Percentiles rank a stretch among this genome's conserved stretches.
phyloP scores from a whole-genome alignment of 2,888 invertebrate genomes.

The Oligia latruncula region DNA sequence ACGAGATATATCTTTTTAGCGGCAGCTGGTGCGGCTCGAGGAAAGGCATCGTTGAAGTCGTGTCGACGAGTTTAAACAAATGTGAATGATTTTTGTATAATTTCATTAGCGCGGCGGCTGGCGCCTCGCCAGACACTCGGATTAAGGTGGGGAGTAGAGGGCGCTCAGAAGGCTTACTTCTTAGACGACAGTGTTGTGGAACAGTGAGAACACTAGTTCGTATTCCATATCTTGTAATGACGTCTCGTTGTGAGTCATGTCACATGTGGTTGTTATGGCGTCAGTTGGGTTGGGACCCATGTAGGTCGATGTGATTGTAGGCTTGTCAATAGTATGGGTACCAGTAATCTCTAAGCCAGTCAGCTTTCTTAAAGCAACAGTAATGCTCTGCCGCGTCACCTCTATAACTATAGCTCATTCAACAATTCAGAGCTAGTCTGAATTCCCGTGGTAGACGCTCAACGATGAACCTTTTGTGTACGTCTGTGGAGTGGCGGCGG shows the following conservation, averaged over 20 bases:
- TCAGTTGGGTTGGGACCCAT: background rate
- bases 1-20: constrained; percentile 11
- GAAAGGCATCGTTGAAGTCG: constrained; percentile 20
- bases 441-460: background rate
- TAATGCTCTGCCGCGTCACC: background rate
- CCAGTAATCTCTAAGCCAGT: background rate
- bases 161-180: constrained; percentile 24
- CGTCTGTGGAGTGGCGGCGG: background rate
- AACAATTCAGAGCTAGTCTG: background rate
- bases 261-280: background rate
- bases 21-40: constrained; percentile 21
- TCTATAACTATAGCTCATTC: background rate
- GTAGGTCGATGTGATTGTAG: background rate
- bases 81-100: constrained; percentile 65
- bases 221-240: background rate
- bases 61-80: constrained; percentile 50
- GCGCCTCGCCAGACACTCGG: constrained; percentile 55
- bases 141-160: constrained; percentile 28
- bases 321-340: background rate
- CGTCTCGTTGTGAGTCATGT: background rate
- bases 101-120: constrained; percentile 62
- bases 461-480: constrained; percentile 22
- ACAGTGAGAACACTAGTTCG: background rate
- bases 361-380: background rate
- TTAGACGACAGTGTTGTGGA: background rate